Conservation (phyloP, 2,888 invertebrate genomes). For the Agonopterix subpropinquella region DNA sequence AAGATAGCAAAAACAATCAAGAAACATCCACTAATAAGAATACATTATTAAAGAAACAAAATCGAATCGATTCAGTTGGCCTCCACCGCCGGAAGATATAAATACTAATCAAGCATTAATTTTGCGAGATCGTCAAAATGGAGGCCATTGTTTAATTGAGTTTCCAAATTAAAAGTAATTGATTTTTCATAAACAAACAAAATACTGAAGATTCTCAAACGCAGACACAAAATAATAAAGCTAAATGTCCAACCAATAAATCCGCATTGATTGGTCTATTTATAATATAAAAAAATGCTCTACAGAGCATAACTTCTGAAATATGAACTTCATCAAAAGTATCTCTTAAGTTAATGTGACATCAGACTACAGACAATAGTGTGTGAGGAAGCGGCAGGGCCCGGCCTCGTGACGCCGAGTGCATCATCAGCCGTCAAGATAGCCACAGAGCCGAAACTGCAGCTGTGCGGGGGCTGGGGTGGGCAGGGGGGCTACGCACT, state of each 20-base stretch:
- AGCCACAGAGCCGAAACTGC: conserved; percentile 66
- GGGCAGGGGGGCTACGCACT: conserved; percentile 64
- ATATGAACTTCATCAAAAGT: too few relatives aligned
- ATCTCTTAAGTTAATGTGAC: too few relatives aligned
- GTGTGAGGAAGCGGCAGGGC: neutral
- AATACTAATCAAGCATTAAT: conserved; percentile 23
- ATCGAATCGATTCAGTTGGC: conserved; percentile 15
- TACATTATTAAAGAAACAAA: conserved; percentile 9
- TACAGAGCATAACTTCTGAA: too few relatives aligned
- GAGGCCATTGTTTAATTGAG: conserved; percentile 23
- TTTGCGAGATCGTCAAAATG: conserved; percentile 22
- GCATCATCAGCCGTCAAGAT: conserved; percentile 54
- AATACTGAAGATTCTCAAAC: too few relatives aligned
- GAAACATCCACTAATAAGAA: neutral
- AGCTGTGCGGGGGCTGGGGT: conserved; percentile 64
- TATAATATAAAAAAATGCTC: too few relatives aligned
- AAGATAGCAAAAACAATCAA: too few relatives aligned
- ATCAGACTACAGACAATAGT: neutral
- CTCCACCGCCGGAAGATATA: conserved; percentile 26
- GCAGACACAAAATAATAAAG: too few relatives aligned
- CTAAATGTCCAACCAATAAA: too few relatives aligned
- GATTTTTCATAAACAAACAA: too few relatives aligned
- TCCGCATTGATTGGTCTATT: too few relatives aligned
- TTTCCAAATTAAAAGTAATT: conserved; percentile 18
- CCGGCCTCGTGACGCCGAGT: neutral